Evolutionary conservation across 1,140 invertebrate genomes (phyloP).

Genomic region (fruit fly (Drosophila melanogaster)): DNA sequence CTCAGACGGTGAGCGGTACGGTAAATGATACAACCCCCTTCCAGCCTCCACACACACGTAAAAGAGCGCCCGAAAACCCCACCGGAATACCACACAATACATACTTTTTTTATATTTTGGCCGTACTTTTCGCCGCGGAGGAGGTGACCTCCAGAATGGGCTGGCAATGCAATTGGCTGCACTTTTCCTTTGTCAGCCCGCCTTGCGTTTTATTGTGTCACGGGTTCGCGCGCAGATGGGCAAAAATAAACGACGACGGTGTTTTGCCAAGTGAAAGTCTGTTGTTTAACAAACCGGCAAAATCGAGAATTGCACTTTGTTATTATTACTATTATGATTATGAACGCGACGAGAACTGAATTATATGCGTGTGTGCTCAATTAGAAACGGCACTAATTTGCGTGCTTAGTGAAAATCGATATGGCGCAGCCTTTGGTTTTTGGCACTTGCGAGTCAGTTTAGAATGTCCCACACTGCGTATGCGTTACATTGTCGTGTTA

Average conservation of each 20-base stretch:
- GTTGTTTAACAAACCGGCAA: conserved; percentile 12
- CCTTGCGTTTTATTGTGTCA: conserved; percentile 77
- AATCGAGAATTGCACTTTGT: not conserved
- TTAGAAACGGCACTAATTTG: conserved; percentile 57
- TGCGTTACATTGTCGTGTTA: conserved; percentile 2
- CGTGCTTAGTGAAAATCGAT: conserved; percentile 74
- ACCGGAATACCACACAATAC: conserved; percentile 21
- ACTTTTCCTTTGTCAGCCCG: conserved; percentile 64
- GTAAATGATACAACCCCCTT: not conserved
- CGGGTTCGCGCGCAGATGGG: conserved; percentile 59
- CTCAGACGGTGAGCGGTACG: conserved; percentile 42
- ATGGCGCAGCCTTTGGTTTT: conserved; percentile 43
- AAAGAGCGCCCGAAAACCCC: not conserved
- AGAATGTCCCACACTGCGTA: conserved; percentile 19
- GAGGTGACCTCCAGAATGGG: conserved; percentile 46
- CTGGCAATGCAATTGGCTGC: conserved; percentile 56
- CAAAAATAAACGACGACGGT: conserved; percentile 32
- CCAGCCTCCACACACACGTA: no score
- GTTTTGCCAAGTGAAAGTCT: conserved; percentile 44
- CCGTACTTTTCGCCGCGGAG: conserved; percentile 11
- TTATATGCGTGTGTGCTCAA: conserved; percentile 27
- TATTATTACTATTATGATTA: not conserved
- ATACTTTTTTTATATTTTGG: conserved; percentile 16
- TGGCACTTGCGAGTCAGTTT: conserved; percentile 31
- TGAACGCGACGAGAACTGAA: not conserved